Conservation (phyloP, 64 coral and sea anemone genomes). For the Anthopleura sola region DNA sequence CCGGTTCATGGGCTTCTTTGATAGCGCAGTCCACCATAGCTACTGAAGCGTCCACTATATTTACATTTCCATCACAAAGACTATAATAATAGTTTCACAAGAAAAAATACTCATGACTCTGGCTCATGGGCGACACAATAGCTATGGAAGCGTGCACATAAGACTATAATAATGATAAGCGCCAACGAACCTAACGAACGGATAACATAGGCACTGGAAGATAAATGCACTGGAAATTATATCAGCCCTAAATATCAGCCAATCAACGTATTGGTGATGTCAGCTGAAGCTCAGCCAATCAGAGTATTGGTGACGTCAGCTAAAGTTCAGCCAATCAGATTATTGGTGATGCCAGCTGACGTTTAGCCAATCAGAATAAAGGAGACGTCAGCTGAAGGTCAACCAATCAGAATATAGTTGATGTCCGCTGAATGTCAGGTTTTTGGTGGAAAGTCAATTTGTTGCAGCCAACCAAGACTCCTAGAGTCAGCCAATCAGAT, state of each 20-base stretch:
- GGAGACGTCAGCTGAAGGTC: background rate
- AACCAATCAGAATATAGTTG: background rate
- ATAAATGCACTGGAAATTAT: background rate
- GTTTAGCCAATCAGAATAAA: background rate
- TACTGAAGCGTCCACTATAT: background rate
- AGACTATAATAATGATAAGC: too few species aligned
- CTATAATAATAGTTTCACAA: background rate
- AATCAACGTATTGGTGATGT: background rate
- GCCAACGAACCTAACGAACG: too few species aligned
- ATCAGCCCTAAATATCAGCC: background rate
- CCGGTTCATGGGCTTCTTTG: background rate
- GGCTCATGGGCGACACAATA: background rate
- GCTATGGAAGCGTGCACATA: background rate
- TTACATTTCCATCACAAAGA: background rate
- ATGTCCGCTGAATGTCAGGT: background rate
- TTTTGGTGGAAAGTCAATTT: too few species aligned
- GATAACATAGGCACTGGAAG: background rate
- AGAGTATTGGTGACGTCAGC: background rate
- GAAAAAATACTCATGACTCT: background rate
- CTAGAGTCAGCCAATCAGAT: too few species aligned
- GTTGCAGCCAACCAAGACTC: too few species aligned
- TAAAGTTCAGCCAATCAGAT: background rate
- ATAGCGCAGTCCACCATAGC: background rate
- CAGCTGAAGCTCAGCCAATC: background rate
- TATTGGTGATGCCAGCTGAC: background rate